A percentile compares a stretch with the other conserved stretches of the same genome.
Conservation (phyloP, 1,140 invertebrate species). For the Procambarus virginalis region DNA sequence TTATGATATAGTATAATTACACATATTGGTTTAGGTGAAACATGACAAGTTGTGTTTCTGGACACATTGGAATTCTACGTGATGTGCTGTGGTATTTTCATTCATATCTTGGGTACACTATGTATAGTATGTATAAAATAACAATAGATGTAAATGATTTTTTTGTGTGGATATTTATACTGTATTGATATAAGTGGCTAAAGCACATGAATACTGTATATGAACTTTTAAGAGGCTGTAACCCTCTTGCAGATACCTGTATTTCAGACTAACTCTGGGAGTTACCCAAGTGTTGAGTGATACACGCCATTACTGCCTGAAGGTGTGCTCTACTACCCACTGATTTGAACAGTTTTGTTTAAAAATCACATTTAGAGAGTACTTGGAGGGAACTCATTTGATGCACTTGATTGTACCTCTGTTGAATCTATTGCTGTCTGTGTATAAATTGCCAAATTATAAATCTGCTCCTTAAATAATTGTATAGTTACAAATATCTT, state of each 20-base stretch:
- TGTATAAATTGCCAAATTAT: not conserved
- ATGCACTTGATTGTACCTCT: not conserved
- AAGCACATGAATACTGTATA: not conserved
- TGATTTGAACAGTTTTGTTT: not conserved
- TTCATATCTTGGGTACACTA: not conserved
- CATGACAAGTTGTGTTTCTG: not conserved
- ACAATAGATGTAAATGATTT: not conserved
- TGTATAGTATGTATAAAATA: not conserved
- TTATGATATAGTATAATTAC: not conserved
- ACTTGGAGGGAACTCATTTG: not conserved
- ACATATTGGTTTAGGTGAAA: not conserved
- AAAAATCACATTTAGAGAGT: not conserved
- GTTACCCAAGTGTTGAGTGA: not conserved
- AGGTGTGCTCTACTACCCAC: not conserved
- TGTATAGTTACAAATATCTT: not conserved
- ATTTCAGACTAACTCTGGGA: not conserved
- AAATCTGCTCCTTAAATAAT: not conserved
- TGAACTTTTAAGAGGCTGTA: not conserved
- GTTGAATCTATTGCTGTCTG: not conserved
- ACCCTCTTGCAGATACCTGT: not conserved
- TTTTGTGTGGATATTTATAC: not conserved
- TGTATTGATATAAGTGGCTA: not conserved
- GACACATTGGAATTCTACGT: not conserved
- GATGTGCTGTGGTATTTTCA: not conserved
- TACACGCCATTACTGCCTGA: not conserved